Percentiles rank a stretch among this genome's conserved stretches.
Conservation (phyloP, 2,113 vertebrate genomes). For the Tinamus guttatus region DNA sequence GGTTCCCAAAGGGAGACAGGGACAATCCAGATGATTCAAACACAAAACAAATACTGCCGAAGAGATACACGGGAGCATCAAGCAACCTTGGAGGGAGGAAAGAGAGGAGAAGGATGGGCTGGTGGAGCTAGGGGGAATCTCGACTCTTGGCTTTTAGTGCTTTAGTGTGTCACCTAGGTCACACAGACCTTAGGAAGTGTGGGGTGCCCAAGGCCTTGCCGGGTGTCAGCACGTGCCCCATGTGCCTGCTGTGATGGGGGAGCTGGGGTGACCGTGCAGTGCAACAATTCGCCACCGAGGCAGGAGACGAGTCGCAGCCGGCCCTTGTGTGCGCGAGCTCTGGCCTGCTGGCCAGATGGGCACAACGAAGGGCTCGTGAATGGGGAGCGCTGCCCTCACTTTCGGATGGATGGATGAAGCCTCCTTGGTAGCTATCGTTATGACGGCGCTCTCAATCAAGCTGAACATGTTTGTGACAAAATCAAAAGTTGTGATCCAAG, state of each 20-base stretch:
- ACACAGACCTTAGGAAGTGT: background rate
- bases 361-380: conserved; percentile 48
- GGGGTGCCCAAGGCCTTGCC: background rate
- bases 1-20: background rate
- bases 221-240: background rate
- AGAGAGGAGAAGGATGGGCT: background rate
- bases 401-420: background rate
- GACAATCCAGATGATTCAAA: accelerated
- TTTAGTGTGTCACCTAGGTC: background rate
- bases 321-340: too few relatives aligned
- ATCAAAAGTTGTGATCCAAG: conserved; percentile 67
- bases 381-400: conserved; percentile 47
- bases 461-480: conserved; percentile 69
- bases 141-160: background rate
- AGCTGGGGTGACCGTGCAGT: background rate
- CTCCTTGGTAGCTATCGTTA: conserved; percentile 36
- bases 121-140: too few relatives aligned
- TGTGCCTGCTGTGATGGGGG: background rate
- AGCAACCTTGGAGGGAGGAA: too few relatives aligned
- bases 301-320: background rate
- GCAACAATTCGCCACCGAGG: background rate
- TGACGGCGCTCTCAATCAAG: conserved; percentile 45
- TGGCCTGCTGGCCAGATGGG: background rate
- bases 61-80: background rate
- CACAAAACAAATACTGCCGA: background rate